Percentiles rank a stretch among this genome's conserved stretches.
These are phyloP conservation scores for Poecilia picta DNA, from an alignment of 2,797 vertebrate species.

Conservation along the genomic window DNA sequence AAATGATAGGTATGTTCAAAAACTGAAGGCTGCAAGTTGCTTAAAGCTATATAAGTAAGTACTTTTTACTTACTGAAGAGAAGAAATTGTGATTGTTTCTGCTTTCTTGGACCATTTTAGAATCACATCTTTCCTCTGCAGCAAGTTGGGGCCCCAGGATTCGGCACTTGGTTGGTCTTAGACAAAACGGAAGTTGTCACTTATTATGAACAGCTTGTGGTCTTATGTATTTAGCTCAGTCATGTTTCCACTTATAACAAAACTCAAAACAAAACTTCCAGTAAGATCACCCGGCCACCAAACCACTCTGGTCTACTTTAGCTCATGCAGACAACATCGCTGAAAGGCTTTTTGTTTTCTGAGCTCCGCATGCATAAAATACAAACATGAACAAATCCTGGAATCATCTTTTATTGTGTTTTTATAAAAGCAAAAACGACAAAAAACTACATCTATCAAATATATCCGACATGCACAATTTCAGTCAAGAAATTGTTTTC, in stretches of 20 bases:
- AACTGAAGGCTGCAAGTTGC: not conserved
- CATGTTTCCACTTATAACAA: slow-evolving; percentile 4
- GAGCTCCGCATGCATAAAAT: not conserved
- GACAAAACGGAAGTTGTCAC: slow-evolving; percentile 12
- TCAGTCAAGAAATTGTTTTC: too few species aligned
- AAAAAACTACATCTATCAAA: too few species aligned
- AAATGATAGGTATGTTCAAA: not conserved
- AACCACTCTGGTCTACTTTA: slow-evolving; percentile 10
- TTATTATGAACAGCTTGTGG: not conserved
- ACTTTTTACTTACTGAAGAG: not conserved
- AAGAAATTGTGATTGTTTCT: not conserved
- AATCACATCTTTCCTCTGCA: not conserved
- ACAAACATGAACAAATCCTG: not conserved
- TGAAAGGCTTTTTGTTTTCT: not conserved
- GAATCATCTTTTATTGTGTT: not conserved
- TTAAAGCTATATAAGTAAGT: not conserved
- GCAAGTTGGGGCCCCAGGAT: not conserved
- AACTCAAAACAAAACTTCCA: not conserved
- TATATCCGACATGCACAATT: not conserved
- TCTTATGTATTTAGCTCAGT: not conserved
- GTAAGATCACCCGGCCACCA: not conserved
- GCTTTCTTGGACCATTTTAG: not conserved
- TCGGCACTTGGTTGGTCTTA: not conserved
- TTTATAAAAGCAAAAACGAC: too few species aligned
- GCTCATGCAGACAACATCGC: not conserved